Percentiles rank a stretch among this genome's conserved stretches.
These are phyloP conservation scores for Distichodus sexfasciatus DNA, from an alignment of 2,797 vertebrate species.

Conservation along the genomic window DNA sequence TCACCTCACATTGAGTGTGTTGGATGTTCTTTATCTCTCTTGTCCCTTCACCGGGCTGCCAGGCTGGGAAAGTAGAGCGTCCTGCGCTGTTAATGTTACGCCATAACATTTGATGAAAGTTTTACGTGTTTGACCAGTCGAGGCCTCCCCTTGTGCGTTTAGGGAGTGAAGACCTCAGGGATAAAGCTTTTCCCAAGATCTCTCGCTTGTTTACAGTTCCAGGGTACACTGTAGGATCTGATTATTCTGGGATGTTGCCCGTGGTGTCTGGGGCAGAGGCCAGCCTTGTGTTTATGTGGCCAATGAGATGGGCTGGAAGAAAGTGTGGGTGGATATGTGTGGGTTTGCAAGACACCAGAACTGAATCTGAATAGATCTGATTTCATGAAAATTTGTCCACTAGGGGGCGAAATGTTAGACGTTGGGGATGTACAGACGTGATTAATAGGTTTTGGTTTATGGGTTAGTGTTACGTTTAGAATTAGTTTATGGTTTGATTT, in stretches of 20 bases:
- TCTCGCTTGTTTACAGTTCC: constrained; percentile 33
- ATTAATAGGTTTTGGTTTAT: too few species aligned
- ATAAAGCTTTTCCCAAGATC: constrained; percentile 22
- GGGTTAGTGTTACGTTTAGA: too few species aligned
- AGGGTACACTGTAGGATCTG: constrained; percentile 16
- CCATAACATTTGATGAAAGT: constrained; percentile 26
- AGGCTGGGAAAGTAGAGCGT: constrained; percentile 10
- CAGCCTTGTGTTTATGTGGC: constrained; percentile 27
- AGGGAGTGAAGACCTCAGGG: constrained; percentile 11
- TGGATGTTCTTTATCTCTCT: constrained; percentile 15
- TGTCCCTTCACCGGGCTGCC: background rate
- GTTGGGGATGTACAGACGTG: too few species aligned
- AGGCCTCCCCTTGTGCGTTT: background rate
- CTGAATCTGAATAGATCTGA: too few species aligned
- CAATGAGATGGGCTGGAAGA: constrained; percentile 25
- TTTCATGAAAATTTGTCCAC: too few species aligned
- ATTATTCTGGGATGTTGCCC: constrained; percentile 44
- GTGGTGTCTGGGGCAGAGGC: constrained; percentile 17
- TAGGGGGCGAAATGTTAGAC: too few species aligned
- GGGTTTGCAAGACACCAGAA: background rate
- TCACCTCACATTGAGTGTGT: background rate
- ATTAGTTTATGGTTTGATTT: too few species aligned
- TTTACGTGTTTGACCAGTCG: constrained; percentile 17
- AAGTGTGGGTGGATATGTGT: constrained; percentile 15
- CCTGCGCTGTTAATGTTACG: background rate